Percentiles rank a stretch among this genome's conserved stretches.
phyloP scores from a whole-genome alignment of 2,888 invertebrate species.

The Dysmachus trigonus region DNA sequence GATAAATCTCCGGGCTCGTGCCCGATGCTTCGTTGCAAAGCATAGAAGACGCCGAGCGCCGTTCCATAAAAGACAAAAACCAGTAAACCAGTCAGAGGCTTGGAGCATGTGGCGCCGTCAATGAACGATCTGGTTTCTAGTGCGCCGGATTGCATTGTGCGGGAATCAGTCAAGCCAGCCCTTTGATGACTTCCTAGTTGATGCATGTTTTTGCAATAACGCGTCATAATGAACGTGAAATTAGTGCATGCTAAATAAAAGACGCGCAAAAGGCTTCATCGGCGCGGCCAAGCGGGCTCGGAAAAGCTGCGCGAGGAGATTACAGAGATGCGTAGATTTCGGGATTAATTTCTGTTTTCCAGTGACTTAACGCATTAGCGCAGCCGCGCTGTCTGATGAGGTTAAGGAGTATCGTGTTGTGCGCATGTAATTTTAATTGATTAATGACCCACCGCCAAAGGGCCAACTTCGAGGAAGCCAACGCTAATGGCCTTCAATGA shows the following conservation, averaged over 20 bases:
- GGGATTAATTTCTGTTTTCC: neutral
- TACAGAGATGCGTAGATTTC: neutral
- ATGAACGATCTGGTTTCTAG: neutral
- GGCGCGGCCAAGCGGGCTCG: neutral
- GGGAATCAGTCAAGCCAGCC: neutral
- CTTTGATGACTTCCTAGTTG: neutral
- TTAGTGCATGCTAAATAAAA: neutral
- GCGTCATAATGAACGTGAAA: neutral
- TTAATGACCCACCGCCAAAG: neutral
- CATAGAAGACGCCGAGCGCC: neutral
- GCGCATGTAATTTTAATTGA: neutral
- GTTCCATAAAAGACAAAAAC: neutral
- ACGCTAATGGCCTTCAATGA: neutral
- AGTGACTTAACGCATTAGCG: neutral
- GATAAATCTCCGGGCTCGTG: neutral
- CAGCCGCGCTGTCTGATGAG: neutral
- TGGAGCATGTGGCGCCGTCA: neutral
- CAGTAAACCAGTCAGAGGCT: neutral
- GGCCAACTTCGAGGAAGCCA: neutral
- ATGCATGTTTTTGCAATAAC: neutral
- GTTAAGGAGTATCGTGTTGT: neutral
- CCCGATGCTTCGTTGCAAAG: neutral
- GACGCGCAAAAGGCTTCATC: neutral
- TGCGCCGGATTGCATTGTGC: neutral
- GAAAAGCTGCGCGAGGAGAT: neutral